Conservation (phyloP, 2,888 invertebrate genomes). For the Limnephilus rhombicus region DNA sequence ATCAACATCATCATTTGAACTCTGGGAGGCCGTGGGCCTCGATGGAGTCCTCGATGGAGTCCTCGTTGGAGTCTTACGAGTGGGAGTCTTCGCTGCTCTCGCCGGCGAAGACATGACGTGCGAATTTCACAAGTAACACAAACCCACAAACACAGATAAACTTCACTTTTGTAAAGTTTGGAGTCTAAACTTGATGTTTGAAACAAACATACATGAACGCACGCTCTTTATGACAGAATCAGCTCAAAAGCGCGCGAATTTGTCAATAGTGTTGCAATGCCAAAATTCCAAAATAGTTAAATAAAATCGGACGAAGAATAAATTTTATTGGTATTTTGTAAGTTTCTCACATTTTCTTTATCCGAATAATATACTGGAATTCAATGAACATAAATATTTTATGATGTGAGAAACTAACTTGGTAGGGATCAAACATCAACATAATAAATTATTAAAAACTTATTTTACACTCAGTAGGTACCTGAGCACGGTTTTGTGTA, state of each 20-base stretch:
- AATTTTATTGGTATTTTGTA: too few species aligned
- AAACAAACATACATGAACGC: slow-evolving; percentile 25
- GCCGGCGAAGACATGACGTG: slow-evolving; percentile 59
- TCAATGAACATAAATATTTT: too few species aligned
- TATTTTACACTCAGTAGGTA: too few species aligned
- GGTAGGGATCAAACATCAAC: too few species aligned
- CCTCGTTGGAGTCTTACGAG: slow-evolving; percentile 62
- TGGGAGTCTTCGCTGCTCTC: slow-evolving; percentile 68
- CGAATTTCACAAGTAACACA: neutral
- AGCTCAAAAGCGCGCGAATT: slow-evolving; percentile 51
- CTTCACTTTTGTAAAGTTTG: neutral
- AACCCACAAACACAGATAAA: neutral
- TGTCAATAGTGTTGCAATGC: neutral
- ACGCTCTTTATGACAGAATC: slow-evolving; percentile 35
- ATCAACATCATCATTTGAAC: slow-evolving; percentile 74
- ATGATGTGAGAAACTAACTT: too few species aligned
- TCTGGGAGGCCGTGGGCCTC: slow-evolving; percentile 72
- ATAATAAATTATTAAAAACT: too few species aligned
- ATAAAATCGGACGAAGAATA: neutral
- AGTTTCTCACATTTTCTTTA: too few species aligned
- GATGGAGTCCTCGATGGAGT: slow-evolving; percentile 73
- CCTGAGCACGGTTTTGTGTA: too few species aligned
- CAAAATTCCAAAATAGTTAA: neutral
- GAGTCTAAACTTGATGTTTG: neutral
- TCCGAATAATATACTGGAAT: too few species aligned